phyloP scores from a whole-genome alignment of 2,113 vertebrate genomes.

The Prinia subflava region DNA sequence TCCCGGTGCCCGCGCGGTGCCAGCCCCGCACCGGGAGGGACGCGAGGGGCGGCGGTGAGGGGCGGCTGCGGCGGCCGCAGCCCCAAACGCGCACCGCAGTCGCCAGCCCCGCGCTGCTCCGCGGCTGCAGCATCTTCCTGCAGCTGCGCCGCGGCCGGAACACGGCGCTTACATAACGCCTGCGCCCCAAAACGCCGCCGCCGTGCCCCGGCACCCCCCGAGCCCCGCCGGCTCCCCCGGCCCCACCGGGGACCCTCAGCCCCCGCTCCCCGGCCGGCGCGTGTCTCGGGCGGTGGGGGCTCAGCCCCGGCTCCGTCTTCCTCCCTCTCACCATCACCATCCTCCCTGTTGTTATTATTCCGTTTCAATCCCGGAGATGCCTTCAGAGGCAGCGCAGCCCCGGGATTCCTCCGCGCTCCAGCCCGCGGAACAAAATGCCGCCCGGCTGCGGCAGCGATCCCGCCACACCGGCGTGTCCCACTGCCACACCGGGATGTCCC shows the following conservation, averaged over 20 bases:
- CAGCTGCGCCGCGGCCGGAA: slow-evolving; percentile 16
- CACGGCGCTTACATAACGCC: slow-evolving; percentile 31
- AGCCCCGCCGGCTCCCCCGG: not conserved
- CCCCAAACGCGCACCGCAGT: slow-evolving; percentile 17
- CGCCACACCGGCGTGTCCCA: not conserved
- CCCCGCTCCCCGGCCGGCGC: not conserved
- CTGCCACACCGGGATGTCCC: rapidly evolving
- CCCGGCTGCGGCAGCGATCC: not conserved
- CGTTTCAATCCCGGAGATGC: not conserved
- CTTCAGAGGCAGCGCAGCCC: not conserved
- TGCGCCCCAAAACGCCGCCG: not conserved
- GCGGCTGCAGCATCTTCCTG: slow-evolving; percentile 35
- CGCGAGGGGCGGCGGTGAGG: not conserved
- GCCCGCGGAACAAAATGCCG: not conserved
- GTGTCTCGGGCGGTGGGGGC: not conserved
- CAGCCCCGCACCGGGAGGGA: not conserved
- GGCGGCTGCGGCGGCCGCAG: not conserved
- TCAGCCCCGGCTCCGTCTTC: not conserved
- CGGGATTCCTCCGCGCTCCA: not conserved
- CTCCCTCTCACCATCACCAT: not conserved
- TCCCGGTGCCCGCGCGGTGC: not conserved
- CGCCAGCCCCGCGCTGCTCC: slow-evolving; percentile 12
- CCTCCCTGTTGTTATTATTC: not conserved
- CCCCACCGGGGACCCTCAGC: not conserved
- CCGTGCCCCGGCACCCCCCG: not conserved